These are phyloP conservation scores for Sebastes vulpes DNA, from an alignment of 2,797 vertebrate species.

Conservation along the genomic window DNA sequence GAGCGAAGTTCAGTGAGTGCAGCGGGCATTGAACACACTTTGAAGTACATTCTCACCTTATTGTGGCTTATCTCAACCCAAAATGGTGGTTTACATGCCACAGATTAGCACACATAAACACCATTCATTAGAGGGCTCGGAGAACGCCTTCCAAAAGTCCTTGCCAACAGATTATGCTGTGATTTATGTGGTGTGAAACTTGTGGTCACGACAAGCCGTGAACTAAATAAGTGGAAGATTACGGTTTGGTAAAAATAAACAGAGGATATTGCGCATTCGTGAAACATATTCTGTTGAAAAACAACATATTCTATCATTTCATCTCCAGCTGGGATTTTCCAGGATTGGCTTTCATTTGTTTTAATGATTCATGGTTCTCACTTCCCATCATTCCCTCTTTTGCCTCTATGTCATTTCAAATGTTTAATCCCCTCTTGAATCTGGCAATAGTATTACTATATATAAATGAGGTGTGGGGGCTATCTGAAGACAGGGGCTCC, in stretches of 20 bases:
- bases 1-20: conserved; percentile 27
- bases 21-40: conserved; percentile 10
- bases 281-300: conserved; percentile 67
- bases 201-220: conserved; percentile 63
- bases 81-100: conserved; percentile 77
- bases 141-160: conserved; percentile 40
- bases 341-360: conserved; percentile 48
- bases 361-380: conserved; percentile 40
- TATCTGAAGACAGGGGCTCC: conserved; percentile 46
- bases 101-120: conserved; percentile 78
- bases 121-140: conserved; percentile 67
- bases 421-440: conserved; percentile 45
- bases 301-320: conserved; percentile 62
- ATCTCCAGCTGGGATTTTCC: conserved; percentile 55
- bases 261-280: conserved; percentile 72
- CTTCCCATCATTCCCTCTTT: conserved; percentile 39
- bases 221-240: conserved; percentile 73
- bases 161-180: conserved; percentile 80
- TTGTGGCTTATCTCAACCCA: conserved; percentile 70
- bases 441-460: conserved; percentile 32
- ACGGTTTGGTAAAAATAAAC: conserved; percentile 76
- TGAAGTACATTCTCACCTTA: conserved; percentile 60
- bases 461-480: conserved; percentile 65
- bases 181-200: conserved; percentile 84
- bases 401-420: conserved; percentile 36